These are phyloP conservation scores for Nephrotoma appendiculata DNA, from an alignment of 2,888 invertebrate genomes.

Conservation along the genomic window DNA sequence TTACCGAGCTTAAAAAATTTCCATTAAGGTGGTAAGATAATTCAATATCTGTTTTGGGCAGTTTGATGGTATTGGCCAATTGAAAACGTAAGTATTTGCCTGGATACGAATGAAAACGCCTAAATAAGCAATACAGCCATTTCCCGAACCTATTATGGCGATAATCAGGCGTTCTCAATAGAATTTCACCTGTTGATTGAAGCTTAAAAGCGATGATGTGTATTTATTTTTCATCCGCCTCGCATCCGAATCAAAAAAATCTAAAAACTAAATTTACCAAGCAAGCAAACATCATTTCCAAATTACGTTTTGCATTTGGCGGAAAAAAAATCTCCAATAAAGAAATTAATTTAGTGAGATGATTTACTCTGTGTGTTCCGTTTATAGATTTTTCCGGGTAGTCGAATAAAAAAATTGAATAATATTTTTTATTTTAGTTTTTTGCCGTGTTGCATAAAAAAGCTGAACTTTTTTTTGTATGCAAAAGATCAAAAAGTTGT, in stretches of 20 bases:
- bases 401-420: neutral
- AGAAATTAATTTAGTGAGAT: neutral
- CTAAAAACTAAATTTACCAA: neutral
- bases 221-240: neutral
- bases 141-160: too few relatives aligned
- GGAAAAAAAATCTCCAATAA: neutral
- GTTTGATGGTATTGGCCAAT: too few relatives aligned
- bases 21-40: too few relatives aligned
- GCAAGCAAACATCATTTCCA: neutral
- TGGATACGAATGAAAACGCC: too few relatives aligned
- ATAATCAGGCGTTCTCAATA: too few relatives aligned
- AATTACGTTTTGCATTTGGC: neutral
- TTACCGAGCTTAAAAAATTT: too few relatives aligned
- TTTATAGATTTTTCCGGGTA: neutral
- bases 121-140: too few relatives aligned
- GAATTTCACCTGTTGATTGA: too few relatives aligned
- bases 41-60: too few relatives aligned
- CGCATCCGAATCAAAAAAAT: neutral
- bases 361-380: neutral
- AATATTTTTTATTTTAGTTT: neutral
- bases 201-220: too few relatives aligned
- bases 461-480: neutral
- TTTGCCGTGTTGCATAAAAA: neutral
- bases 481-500: neutral
- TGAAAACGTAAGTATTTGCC: too few relatives aligned